Base-by-base conservation (phyloP, 2,888 invertebrate genomes). In the Drosophila falleni region DNA sequence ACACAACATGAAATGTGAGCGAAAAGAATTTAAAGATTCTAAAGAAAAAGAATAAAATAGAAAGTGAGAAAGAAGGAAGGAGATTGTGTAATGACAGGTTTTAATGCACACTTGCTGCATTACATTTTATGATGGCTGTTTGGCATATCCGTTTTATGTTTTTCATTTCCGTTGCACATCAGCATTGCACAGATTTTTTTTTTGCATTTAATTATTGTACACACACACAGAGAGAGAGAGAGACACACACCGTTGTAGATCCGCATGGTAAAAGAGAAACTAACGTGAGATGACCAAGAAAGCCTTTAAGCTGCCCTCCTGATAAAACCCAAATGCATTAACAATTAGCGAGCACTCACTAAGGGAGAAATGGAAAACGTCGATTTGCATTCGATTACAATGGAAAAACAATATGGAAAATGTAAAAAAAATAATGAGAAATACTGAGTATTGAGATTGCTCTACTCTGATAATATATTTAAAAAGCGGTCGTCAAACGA, bases 151-250 rank as follows among this genome's bases (percentile, higher is more conserved):
- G 77, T 72, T 76, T 60, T 46, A 73, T 70, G 53, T 71, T 77
- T 81, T 71, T 51, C 86, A 86, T 81, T 81, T 80, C 84, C 81
- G 81, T 53, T 80, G 60, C 60, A 58, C 42, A 54, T 42, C 47
- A 55, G 33, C 31, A 67, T 58, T 64, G 72, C 50, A 56, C 60
- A 74, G 62, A 66, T 61, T 69, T 65, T 78, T 74, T 61, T 67
- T 65, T 69, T 71, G 63, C 61, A 70, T 85, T 83, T 89, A 76
- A 89, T 89, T 80, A 80, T 49, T 67, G 26, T 47, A 23, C 9
- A 35, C 37, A 19, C 13, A 44, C n/a, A 53, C 15, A 58, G 9
- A 41, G 6, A 19, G 10, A 44, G 11, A 53, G 13, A 58, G 9
- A 41, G 6, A 46, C 11, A 35, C 10, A 55, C 16, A 15, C 37